A percentile compares a stretch with the other conserved stretches of the same genome.
Evolutionary conservation across 2,797 vertebrate genomes (phyloP).

Genomic region (Molossus alvarezi): DNA sequence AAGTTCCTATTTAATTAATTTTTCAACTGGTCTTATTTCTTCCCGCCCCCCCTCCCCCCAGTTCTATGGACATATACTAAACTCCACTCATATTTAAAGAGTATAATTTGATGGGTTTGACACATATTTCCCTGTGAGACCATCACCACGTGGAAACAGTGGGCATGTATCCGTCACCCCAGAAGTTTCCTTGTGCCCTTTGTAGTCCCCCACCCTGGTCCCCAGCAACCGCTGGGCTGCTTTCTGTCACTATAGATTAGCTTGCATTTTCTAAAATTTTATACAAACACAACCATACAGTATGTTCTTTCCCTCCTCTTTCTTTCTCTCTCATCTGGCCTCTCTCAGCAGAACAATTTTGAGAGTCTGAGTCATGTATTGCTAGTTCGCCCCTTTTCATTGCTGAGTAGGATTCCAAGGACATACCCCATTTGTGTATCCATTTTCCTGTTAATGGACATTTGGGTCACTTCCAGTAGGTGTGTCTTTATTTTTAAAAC

Average conservation of each 20-base stretch:
- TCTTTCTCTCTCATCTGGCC: neutral
- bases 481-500: neutral
- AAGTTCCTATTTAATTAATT: neutral
- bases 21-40: neutral
- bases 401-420: neutral
- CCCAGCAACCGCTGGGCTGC: neutral
- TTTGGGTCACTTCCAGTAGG: neutral
- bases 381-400: neutral
- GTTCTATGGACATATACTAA: neutral
- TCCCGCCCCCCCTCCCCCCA: neutral
- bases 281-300: neutral
- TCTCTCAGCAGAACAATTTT: neutral
- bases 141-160: neutral
- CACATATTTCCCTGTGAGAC: accelerated
- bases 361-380: neutral
- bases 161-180: neutral
- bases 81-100: neutral
- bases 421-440: neutral
- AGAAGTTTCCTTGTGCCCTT: neutral
- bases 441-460: neutral
- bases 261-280: neutral
- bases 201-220: accelerated
- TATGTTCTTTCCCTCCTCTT: neutral
- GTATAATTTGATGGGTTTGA: neutral
- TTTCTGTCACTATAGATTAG: neutral